phyloP scores from a whole-genome alignment of 2,888 invertebrate genomes.

The Volucella inflata region DNA sequence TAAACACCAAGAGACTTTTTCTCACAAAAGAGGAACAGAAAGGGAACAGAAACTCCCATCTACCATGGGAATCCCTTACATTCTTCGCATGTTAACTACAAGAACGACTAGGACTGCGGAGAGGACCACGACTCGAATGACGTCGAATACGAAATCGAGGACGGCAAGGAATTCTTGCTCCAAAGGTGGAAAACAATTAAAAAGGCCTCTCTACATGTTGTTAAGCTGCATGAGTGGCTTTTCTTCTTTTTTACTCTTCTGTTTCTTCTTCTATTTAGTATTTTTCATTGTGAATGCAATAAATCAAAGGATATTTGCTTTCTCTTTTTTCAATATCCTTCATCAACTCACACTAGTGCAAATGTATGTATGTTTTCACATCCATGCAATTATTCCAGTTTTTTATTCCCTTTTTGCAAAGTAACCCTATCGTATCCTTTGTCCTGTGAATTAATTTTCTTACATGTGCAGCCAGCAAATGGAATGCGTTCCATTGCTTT shows the following conservation, averaged over 20 bases:
- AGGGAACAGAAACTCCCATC: background rate
- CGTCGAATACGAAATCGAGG: background rate
- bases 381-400: background rate
- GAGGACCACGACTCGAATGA: no score
- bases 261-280: constrained; percentile 10
- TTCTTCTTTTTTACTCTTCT: background rate
- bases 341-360: no score
- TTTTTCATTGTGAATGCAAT: constrained; percentile 37
- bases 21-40: constrained; percentile 11
- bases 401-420: constrained; percentile 18
- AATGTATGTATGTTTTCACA: background rate
- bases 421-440: background rate
- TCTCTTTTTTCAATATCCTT: constrained; percentile 17
- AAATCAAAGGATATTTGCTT: constrained; percentile 24
- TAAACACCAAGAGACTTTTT: constrained; percentile 4
- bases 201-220: background rate
- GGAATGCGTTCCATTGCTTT: constrained; percentile 33
- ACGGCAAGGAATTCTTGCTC: constrained; percentile 8
- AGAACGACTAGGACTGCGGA: no score
- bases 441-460: constrained; percentile 18
- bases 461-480: constrained; percentile 15
- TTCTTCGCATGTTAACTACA: background rate
- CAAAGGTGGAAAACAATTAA: constrained; percentile 39
- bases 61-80: constrained; percentile 1
- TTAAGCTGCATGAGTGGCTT: background rate